phyloP scores from a whole-genome alignment of 2,888 invertebrate species.

The Hemaris fuciformis region DNA sequence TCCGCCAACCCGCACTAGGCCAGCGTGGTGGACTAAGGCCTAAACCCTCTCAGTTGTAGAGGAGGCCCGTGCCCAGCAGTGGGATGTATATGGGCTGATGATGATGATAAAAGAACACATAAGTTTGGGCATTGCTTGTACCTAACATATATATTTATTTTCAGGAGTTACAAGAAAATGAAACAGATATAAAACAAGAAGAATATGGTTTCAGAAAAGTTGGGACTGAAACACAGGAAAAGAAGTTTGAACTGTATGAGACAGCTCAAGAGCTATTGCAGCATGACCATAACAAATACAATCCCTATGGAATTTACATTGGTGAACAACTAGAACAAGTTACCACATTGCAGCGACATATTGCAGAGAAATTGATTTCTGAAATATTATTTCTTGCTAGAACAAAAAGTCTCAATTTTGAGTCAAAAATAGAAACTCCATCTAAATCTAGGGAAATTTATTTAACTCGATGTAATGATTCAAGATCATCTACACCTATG shows the following conservation, averaged over 20 bases:
- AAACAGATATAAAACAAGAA: not conserved
- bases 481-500: not conserved
- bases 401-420: not conserved
- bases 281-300: not conserved
- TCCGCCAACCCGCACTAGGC: too few relatives aligned
- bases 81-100: too few relatives aligned
- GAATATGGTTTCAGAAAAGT: not conserved
- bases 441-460: not conserved
- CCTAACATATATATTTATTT: not conserved
- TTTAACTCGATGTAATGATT: not conserved
- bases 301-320: not conserved
- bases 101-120: too few relatives aligned
- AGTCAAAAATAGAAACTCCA: not conserved
- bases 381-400: not conserved
- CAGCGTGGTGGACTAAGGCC: too few relatives aligned
- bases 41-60: too few relatives aligned
- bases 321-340: not conserved
- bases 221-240: not conserved
- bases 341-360: not conserved
- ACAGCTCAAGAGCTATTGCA: not conserved
- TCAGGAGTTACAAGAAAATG: not conserved
- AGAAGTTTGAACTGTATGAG: not conserved
- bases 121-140: too few relatives aligned
- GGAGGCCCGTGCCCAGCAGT: too few relatives aligned
- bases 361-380: not conserved